Evolutionary conservation across 2,113 vertebrate species (phyloP).

Genomic region (Elephantulus edwardii): DNA sequence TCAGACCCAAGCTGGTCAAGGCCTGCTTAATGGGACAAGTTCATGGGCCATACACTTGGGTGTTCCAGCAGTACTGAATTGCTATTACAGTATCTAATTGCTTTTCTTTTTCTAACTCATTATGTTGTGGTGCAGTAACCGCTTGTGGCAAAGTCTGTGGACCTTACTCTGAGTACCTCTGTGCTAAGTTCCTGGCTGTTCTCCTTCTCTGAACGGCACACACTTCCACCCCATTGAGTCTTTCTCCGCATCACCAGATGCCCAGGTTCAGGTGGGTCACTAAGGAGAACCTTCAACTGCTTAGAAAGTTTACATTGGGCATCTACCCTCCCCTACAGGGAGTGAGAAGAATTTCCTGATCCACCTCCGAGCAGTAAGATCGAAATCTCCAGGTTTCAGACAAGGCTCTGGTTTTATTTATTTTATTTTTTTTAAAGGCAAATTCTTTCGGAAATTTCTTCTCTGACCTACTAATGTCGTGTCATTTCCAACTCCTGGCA

Average conservation of each 20-base stretch:
- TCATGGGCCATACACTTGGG: not conserved
- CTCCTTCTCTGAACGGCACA: not conserved
- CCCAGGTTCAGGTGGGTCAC: too few relatives aligned
- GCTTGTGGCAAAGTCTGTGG: not conserved
- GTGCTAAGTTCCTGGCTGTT: not conserved
- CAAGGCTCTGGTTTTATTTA: accelerated
- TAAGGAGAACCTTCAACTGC: not conserved
- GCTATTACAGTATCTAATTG: not conserved
- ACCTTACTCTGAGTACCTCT: not conserved
- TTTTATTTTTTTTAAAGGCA: not conserved
- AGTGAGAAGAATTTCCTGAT: not conserved
- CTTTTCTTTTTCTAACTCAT: not conserved
- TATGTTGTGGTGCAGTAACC: too few relatives aligned
- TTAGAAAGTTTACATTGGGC: not conserved
- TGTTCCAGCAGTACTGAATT: too few relatives aligned
- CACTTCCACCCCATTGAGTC: not conserved
- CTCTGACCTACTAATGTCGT: too few relatives aligned
- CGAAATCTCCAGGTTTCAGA: not conserved
- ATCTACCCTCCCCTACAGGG: accelerated
- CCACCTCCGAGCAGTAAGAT: accelerated
- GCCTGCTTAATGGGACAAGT: not conserved
- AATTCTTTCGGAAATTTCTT: not conserved
- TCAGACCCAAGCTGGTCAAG: not conserved
- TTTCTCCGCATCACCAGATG: not conserved
- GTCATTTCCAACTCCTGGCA: too few relatives aligned